These are phyloP conservation scores for Chloroclystis v-ata DNA, from an alignment of 2,888 invertebrate species.

Conservation along the genomic window DNA sequence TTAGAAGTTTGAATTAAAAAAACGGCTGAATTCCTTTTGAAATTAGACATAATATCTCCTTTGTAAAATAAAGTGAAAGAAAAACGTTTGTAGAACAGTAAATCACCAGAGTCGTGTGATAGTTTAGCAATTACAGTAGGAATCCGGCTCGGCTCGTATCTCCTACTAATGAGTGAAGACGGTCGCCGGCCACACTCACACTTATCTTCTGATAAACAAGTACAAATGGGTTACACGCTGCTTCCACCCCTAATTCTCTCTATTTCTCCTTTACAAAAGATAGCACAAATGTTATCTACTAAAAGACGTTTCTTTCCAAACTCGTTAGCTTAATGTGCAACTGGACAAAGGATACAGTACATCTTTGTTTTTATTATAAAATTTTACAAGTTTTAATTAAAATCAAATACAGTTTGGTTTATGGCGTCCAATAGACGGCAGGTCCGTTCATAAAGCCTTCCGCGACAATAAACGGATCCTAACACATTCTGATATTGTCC, in stretches of 20 bases:
- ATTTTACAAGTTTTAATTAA: constrained; percentile 18
- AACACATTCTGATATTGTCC: constrained; percentile 63
- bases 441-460: constrained; percentile 52
- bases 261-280: constrained; percentile 63
- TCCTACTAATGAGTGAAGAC: constrained; percentile 64
- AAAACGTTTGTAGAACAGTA: constrained; percentile 36
- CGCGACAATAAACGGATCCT: constrained; percentile 64
- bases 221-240: constrained; percentile 69
- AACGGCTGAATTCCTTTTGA: no score
- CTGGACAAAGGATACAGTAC: constrained; percentile 20
- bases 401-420: constrained; percentile 46
- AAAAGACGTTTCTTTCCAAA: constrained; percentile 49
- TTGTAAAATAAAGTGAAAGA: not conserved
- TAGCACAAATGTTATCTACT: constrained; percentile 56
- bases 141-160: constrained; percentile 57
- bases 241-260: constrained; percentile 56
- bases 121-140: constrained; percentile 65
- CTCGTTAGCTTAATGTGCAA: constrained; percentile 56
- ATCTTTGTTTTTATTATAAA: constrained; percentile 7
- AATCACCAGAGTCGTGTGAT: constrained; percentile 50
- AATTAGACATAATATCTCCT: no score
- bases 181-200: constrained; percentile 48
- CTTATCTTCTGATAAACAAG: constrained; percentile 72
- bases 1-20: no score
- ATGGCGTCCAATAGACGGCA: constrained; percentile 46